These are phyloP conservation scores for Graptemys geographica DNA, from an alignment of 2,797 vertebrate genomes.

Conservation along the genomic window DNA sequence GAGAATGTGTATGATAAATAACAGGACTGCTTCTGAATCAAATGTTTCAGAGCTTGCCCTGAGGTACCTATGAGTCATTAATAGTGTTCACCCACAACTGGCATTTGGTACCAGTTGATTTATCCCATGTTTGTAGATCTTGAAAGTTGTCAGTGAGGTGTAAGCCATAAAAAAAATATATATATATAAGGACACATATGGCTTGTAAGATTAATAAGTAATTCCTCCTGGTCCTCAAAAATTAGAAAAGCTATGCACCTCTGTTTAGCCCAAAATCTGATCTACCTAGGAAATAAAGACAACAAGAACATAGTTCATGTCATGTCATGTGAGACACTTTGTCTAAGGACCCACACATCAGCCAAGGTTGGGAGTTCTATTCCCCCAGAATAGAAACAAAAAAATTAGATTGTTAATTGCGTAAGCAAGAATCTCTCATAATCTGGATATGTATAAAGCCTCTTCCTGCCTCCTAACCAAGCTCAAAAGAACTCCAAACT, in stretches of 20 bases:
- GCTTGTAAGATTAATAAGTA: neutral
- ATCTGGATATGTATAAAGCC: neutral
- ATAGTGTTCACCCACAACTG: neutral
- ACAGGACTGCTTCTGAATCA: neutral
- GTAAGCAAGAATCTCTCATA: neutral
- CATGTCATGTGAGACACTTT: neutral
- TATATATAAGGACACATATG: neutral
- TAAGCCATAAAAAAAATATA: neutral
- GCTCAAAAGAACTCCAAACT: neutral
- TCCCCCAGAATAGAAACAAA: neutral
- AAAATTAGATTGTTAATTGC: neutral
- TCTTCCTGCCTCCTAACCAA: neutral
- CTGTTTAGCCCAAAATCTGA: neutral
- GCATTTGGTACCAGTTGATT: neutral
- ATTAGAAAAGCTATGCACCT: neutral
- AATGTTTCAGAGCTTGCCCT: neutral
- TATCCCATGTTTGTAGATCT: neutral
- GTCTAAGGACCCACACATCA: neutral
- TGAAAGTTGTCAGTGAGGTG: neutral
- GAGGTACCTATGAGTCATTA: neutral
- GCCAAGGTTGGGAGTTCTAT: neutral
- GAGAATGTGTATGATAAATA: neutral
- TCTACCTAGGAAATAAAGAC: neutral
- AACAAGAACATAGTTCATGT: neutral
- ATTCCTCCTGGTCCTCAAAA: neutral